Percentiles rank a stretch among this genome's conserved stretches.
phyloP scores from a whole-genome alignment of 2,113 vertebrate species.

The Apeltes quadracus region DNA sequence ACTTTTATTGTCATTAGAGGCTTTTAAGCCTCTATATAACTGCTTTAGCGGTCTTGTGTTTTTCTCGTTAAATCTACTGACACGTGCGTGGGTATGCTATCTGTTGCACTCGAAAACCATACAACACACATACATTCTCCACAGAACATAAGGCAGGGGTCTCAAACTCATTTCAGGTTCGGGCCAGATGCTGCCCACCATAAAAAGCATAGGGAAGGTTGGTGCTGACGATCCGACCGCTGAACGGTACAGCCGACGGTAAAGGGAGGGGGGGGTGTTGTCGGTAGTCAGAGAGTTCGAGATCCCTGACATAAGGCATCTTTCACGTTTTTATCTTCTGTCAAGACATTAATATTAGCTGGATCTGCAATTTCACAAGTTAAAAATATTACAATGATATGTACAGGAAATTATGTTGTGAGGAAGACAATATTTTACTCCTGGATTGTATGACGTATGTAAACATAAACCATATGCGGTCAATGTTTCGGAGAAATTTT shows the following conservation, averaged over 20 bases:
- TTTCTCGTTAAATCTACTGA: not conserved
- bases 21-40: not conserved
- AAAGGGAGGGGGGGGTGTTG: too few relatives aligned
- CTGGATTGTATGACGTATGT: not conserved
- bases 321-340: too few relatives aligned
- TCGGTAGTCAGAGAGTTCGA: too few relatives aligned
- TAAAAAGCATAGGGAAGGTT: too few relatives aligned
- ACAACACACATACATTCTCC: not conserved
- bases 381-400: not conserved
- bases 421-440: not conserved
- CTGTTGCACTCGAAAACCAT: not conserved
- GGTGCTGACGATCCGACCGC: too few relatives aligned
- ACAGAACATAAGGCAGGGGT: not conserved
- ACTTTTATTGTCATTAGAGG: not conserved
- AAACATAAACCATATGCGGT: not conserved
- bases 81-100: not conserved
- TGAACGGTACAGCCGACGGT: too few relatives aligned
- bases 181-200: too few relatives aligned
- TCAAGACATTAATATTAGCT: not conserved
- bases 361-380: not conserved
- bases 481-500: constrained; percentile 8
- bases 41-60: not conserved
- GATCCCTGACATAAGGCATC: too few relatives aligned
- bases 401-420: too few relatives aligned
- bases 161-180: too few relatives aligned